These are phyloP conservation scores for Pollachius pollachius DNA, from an alignment of 2,113 vertebrate species.

Conservation along the genomic window DNA sequence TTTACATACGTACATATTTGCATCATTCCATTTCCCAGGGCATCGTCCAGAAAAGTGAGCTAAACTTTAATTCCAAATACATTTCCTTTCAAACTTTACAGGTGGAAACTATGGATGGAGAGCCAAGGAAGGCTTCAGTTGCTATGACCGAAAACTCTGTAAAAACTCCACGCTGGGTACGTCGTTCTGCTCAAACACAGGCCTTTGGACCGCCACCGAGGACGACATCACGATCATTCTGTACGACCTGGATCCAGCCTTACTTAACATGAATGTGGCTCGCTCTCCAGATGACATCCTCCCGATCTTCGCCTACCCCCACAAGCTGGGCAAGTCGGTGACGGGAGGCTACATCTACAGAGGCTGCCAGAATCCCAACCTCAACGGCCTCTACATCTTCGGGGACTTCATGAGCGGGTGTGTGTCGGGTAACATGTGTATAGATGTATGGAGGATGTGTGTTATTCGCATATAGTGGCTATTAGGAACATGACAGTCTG, in stretches of 20 bases:
- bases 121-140: conserved; percentile 81
- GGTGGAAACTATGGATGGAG: conserved; percentile 83
- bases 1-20: too few species aligned
- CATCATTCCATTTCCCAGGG: too few species aligned
- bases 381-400: conserved; percentile 80
- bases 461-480: too few species aligned
- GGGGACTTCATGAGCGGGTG: conserved; percentile 85
- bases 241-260: too few species aligned
- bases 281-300: conserved; percentile 72
- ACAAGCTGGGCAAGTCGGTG: conserved; percentile 79
- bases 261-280: background rate
- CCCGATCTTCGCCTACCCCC: conserved; percentile 81
- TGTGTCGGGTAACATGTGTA: conserved; percentile 18
- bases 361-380: conserved; percentile 82
- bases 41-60: too few species aligned
- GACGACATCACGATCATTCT: background rate
- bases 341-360: conserved; percentile 82
- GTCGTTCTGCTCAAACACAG: conserved; percentile 15
- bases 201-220: background rate
- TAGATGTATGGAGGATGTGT: too few species aligned
- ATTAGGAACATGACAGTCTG: too few species aligned
- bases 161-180: conserved; percentile 77
- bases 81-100: conserved; percentile 23
- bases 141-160: conserved; percentile 79
- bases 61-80: too few species aligned